phyloP scores from a whole-genome alignment of 2,113 vertebrate genomes.

The Myiozetetes cayanensis region DNA sequence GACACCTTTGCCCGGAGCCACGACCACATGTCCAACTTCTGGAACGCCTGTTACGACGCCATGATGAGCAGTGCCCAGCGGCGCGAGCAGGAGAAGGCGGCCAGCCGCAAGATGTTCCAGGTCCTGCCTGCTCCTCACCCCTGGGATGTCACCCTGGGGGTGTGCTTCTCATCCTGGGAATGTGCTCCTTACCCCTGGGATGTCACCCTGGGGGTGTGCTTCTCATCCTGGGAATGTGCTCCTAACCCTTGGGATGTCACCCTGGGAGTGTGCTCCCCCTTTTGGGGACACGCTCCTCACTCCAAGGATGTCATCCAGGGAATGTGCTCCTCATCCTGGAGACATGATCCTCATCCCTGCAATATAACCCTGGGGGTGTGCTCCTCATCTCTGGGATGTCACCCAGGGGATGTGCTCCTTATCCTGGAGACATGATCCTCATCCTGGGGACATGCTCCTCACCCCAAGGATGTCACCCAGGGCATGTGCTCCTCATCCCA shows the following conservation, averaged over 20 bases:
- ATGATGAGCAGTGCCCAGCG: conserved; percentile 89
- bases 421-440: neutral
- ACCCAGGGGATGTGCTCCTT: fast-evolving
- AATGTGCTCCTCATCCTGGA: neutral
- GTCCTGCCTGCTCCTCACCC: conserved; percentile 41
- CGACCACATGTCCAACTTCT: conserved; percentile 96
- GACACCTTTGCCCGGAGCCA: conserved; percentile 94
- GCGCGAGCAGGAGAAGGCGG: conserved; percentile 78
- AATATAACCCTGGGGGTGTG: neutral
- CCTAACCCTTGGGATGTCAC: neutral
- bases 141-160: no score
- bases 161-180: fast-evolving
- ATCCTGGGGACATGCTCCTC: neutral
- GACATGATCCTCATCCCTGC: no score
- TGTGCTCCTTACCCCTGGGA: fast-evolving
- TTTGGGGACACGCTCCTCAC: neutral
- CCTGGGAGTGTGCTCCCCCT: neutral
- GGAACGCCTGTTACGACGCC: conserved; percentile 95
- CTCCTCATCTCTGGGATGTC: neutral
- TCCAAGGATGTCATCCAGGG: fast-evolving
- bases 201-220: neutral
- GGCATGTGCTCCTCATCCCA: neutral
- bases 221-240: neutral
- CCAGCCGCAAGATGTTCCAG: conserved; percentile 86
- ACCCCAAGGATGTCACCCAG: neutral